Percentiles rank a stretch among this genome's conserved stretches.
Evolutionary conservation across 2,797 vertebrate genomes (phyloP).

Genomic region (Crypturellus tataupa): DNA sequence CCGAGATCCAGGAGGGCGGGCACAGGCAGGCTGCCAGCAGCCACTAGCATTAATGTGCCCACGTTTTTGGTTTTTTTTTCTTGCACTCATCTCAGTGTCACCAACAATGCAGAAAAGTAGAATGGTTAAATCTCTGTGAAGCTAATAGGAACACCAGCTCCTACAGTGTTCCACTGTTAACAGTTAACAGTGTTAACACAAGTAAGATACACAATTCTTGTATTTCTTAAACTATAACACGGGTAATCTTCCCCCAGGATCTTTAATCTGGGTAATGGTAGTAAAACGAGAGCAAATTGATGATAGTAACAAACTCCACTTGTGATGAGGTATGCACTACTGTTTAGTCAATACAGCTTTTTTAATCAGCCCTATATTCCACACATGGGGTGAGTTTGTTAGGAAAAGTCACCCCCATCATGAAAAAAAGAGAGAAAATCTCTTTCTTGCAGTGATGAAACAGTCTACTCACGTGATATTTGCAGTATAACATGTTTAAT

Average conservation of each 20-base stretch:
- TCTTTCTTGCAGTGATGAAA: not conserved
- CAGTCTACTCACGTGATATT: not conserved
- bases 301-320: not conserved
- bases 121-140: not conserved
- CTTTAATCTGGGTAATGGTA: not conserved
- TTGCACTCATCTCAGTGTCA: not conserved
- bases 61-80: not conserved
- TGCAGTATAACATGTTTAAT: not conserved
- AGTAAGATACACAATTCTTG: not conserved
- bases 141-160: not conserved
- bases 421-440: not conserved
- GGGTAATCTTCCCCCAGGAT: not conserved
- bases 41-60: not conserved
- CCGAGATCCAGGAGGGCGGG: not conserved
- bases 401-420: not conserved
- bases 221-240: not conserved
- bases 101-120: not conserved
- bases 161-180: too few species aligned
- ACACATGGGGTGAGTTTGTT: not conserved
- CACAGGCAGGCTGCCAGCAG: accelerated
- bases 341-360: not conserved
- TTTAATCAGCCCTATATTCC: not conserved
- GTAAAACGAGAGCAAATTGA: not conserved
- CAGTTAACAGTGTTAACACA: not conserved
- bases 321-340: not conserved